A percentile compares a stretch with the other conserved stretches of the same genome.
Conservation (phyloP, 2,888 invertebrate genomes). For the Tipula lateralis region DNA sequence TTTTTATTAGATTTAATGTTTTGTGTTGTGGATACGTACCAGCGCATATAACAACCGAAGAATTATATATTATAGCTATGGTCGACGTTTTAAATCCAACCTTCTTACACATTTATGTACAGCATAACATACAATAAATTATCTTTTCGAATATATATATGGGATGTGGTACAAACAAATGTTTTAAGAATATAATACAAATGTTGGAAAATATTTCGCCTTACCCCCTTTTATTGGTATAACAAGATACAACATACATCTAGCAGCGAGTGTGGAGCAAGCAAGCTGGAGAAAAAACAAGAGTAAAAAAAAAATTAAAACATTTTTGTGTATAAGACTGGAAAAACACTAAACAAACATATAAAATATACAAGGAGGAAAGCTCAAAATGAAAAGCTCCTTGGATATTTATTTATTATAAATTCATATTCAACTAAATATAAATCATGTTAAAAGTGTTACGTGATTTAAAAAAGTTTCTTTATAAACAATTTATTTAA, state of each 20-base stretch:
- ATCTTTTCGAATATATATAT: background rate
- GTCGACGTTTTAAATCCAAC: background rate
- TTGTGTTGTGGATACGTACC: background rate
- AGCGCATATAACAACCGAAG: background rate
- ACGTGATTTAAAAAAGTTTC: constrained; percentile 6
- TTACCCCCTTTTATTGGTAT: background rate
- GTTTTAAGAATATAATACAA: background rate
- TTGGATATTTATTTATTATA: background rate
- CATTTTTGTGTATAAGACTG: background rate
- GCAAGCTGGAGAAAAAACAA: background rate
- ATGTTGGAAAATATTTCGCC: background rate
- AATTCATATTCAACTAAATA: constrained; percentile 24
- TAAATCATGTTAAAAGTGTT: constrained; percentile 19
- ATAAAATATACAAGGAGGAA: background rate
- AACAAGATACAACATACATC: background rate
- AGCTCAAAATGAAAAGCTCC: constrained; percentile 19
- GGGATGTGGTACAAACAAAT: background rate
- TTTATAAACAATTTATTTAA: constrained; percentile 5
- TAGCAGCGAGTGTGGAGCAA: background rate
- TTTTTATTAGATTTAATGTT: background rate
- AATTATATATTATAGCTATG: background rate
- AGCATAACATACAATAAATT: background rate
- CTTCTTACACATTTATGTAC: background rate
- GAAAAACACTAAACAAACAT: background rate
- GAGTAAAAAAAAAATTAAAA: background rate